These are phyloP conservation scores for Drosophila arawakana DNA, from an alignment of 1,140 invertebrate species.

Conservation along the genomic window DNA sequence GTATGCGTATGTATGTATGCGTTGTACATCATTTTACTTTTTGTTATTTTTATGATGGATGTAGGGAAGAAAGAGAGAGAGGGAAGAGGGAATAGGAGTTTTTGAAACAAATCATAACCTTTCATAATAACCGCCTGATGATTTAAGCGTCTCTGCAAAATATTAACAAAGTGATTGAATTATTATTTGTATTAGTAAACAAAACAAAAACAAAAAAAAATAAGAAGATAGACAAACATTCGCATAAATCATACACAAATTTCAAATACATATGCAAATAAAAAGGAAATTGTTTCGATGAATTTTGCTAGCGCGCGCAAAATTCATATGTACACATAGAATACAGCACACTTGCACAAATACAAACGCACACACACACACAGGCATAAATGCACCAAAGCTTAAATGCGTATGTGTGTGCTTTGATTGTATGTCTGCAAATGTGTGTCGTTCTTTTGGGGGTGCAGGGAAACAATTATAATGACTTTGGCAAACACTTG, in stretches of 20 bases:
- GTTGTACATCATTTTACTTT: conserved; percentile 43
- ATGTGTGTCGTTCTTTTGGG: not conserved
- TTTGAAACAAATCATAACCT: conserved; percentile 84
- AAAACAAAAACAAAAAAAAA: conserved; percentile 34
- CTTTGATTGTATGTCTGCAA: not conserved
- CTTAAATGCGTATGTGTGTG: not conserved
- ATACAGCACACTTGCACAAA: not conserved
- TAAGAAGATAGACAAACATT: conserved; percentile 37
- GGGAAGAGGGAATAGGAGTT: conserved; percentile 15
- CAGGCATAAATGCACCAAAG: not conserved
- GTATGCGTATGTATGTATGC: conserved; percentile 27
- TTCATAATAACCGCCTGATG: conserved; percentile 84
- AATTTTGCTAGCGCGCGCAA: conserved; percentile 68
- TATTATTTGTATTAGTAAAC: conserved; percentile 80
- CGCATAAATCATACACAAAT: conserved; percentile 34
- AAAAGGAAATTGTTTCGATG: conserved; percentile 22
- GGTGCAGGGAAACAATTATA: conserved; percentile 28
- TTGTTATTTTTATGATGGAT: conserved; percentile 48
- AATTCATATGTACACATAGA: conserved; percentile 49
- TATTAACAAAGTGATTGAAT: conserved; percentile 84
- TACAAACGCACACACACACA: conserved; percentile 11
- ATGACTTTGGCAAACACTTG: conserved; percentile 29
- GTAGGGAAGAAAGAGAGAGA: conserved; percentile 6
- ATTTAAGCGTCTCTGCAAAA: conserved; percentile 84
- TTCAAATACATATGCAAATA: conserved; percentile 51